Base-by-base conservation (phyloP, 2,888 invertebrate genomes). In the Sturmia bella region DNA sequence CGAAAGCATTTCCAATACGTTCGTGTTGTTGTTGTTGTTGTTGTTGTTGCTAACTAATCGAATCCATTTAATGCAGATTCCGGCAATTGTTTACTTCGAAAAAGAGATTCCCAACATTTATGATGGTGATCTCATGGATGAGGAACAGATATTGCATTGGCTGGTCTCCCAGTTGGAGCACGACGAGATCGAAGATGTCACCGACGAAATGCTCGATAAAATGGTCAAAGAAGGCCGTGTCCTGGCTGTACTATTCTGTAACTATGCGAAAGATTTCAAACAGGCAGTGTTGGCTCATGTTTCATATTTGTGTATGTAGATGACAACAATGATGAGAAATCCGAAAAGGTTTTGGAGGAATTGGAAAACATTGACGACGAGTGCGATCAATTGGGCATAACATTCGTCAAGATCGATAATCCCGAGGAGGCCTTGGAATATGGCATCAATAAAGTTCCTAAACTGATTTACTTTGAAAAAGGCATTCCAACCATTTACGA, bases 161-260 rank as follows among this genome's bases (percentile, higher is more conserved):
- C 92, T 97, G 41, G 93, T 97, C 80, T 94, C 94, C 84, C 97
- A 97, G 91, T 92, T 97, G 85, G 97, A 97, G 89, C 96, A 95
- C 87, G 97, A 98, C 90, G 97, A 97, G 92, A 98, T 98, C 86
- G 97, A 98, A 92, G 97, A 98, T 91, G 96, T 98, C 54, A 97
- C 97, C 61, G 97, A 97, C 91, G 97, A 97, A 92, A 97, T 97
- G 96, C 92, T 98, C 86, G 97, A 97, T 89, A 95, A 95, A 89
- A 93, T 98, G 84, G 94, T 98, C 84, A 96, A 96, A 87, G 96
- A 97, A 88, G 96, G 97, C 85, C 96, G 96, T 91, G 96, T 95
- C 85, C 93, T 98, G 86, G 97, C 97, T 83, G 97, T 97, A 78
- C 92, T 98, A 78, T 98, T 98, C 91, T 97, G 97, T 97, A 93